phyloP scores from a whole-genome alignment of 1,140 invertebrate species.

The Asobara japonica region DNA sequence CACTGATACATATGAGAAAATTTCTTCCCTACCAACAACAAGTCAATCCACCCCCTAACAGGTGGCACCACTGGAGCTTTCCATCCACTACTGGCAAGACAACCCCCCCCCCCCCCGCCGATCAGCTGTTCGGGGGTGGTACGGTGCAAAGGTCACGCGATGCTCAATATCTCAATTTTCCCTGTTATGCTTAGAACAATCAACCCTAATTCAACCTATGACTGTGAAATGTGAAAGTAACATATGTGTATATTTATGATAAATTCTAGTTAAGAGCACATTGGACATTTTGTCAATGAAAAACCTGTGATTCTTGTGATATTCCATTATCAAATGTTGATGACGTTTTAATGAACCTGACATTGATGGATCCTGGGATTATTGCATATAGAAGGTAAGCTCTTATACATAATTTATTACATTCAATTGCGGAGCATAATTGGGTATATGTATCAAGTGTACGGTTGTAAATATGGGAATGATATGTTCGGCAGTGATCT shows the following conservation, averaged over 20 bases:
- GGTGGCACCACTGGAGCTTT: conserved; percentile 30
- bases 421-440: no score
- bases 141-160: conserved; percentile 1
- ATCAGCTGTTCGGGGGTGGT: conserved; percentile 31
- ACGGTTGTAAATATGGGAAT: no score
- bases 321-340: not conserved
- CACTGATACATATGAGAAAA: not conserved
- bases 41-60: not conserved
- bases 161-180: conserved; percentile 6
- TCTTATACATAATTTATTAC: no score
- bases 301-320: not conserved
- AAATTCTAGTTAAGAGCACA: not conserved
- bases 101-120: no score
- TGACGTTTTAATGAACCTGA: not conserved
- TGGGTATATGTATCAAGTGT: no score
- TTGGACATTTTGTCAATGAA: not conserved
- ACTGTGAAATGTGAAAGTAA: conserved; percentile 3
- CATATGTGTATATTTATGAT: not conserved
- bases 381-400: not conserved
- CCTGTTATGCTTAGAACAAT: not conserved
- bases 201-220: not conserved
- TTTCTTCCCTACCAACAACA: conserved; percentile 19
- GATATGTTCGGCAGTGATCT: no score
- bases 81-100: conserved; percentile 13
- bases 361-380: not conserved